Evolutionary conservation across 2,797 vertebrate species (phyloP), one percentile per base, ranked within the genome.

Genomic region (Phoebastria nigripes): DNA sequence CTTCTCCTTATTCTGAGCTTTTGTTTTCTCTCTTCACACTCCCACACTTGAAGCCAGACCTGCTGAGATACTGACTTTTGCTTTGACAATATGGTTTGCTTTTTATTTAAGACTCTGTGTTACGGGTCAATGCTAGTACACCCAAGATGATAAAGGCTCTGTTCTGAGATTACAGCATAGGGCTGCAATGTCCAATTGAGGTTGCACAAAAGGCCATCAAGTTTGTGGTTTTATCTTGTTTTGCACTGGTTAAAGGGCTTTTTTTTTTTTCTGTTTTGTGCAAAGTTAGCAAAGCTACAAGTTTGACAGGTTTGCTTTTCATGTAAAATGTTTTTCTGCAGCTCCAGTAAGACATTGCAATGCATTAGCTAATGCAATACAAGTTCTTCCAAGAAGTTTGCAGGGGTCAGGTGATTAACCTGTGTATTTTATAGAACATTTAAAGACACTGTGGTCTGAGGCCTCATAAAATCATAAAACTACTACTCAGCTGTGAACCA

Each of bases 341-440:
- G 58, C 91, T 96, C 91, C 93, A 94, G 82, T 82, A 97, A 96
- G 96, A 90, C 72, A 95, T 92, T 28, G 24, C 58, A 96, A 65
- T 95, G 95, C 97, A 98, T 98, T 98, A 98, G 97, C 97, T 98
- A 97, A 97, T 98, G 97, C 94, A 97, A 95, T 49, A 59, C 77
- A 94, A 94, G 80, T 96, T 97, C 88, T 97, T 97, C 94, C 93
- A 97, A 97, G 96, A 97, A 89, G 83, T 97, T 97, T 90, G 79
- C 84, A 93, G 93, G 35, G 97, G 96, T 98, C 96, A 93, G 81
- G 93, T 88, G 78, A 91, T 97, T 98, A 97, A 97, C 91, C 97
- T 95, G 85, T 78, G 35, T 78, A 74, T 96, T 97, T 96, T 90
- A 93, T 49, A 97, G 93, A 97, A 93, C 92, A 88, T 95, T 97